Evolutionary conservation across 2,797 vertebrate genomes (phyloP).

Genomic region (Gastrophryne carolinensis): DNA sequence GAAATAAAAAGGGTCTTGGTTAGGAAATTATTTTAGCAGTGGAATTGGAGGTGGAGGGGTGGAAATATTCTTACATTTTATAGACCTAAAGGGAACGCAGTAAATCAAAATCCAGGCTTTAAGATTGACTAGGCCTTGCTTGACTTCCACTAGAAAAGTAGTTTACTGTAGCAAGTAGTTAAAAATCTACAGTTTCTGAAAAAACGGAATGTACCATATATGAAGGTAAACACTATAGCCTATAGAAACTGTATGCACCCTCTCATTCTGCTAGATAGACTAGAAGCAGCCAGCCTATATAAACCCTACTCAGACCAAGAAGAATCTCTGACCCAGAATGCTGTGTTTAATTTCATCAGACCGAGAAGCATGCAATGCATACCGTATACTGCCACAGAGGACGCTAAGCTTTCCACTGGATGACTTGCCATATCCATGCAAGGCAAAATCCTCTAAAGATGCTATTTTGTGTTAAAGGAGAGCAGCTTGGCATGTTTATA

Average conservation of each 20-base stretch:
- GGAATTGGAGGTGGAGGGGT: too few species aligned
- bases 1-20: too few species aligned
- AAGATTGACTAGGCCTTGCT: too few species aligned
- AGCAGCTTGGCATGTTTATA: not conserved
- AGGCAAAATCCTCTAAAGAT: not conserved
- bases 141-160: too few species aligned
- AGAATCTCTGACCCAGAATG: constrained; percentile 22
- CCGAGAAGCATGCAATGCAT: not conserved
- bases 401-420: not conserved
- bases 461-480: not conserved
- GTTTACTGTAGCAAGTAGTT: too few species aligned
- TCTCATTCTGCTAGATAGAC: not conserved
- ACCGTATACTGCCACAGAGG: not conserved
- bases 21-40: too few species aligned
- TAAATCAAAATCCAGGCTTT: too few species aligned
- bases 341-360: constrained; percentile 5
- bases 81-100: too few species aligned
- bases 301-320: not conserved
- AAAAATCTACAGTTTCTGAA: too few species aligned
- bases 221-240: too few species aligned
- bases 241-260: not conserved
- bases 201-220: too few species aligned
- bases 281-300: not conserved
- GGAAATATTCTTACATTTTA: too few species aligned
- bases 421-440: not conserved